phyloP scores from a whole-genome alignment of 2,113 vertebrate species.

The Psilopogon haemacephalus region DNA sequence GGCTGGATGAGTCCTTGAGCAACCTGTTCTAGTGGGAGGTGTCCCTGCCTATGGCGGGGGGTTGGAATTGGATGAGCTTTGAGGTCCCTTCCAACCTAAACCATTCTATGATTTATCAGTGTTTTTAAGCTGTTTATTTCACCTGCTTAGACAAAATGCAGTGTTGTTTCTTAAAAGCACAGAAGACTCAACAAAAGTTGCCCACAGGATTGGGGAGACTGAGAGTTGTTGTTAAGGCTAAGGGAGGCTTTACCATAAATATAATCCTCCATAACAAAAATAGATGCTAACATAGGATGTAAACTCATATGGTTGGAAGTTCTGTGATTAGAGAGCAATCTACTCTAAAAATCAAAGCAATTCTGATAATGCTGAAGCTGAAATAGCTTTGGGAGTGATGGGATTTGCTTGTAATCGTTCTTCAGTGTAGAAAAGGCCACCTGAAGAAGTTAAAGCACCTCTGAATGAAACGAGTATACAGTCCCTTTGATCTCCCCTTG shows the following conservation, averaged over 20 bases:
- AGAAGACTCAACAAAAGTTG: background rate
- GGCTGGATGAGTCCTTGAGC: no score
- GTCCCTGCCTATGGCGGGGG: no score
- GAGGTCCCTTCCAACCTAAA: no score
- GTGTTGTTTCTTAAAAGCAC: background rate
- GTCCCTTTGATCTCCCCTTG: slow-evolving; percentile 4
- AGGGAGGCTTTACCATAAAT: background rate
- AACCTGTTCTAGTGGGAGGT: no score
- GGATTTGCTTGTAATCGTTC: slow-evolving; percentile 4
- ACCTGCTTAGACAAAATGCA: background rate
- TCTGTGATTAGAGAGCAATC: background rate
- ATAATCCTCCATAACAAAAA: background rate
- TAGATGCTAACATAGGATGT: background rate
- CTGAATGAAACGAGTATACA: background rate
- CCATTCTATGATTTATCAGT: background rate
- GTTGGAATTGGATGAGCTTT: no score
- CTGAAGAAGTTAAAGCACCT: background rate
- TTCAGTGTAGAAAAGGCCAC: background rate
- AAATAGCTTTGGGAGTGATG: background rate
- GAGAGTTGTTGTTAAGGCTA: background rate
- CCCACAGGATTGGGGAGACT: background rate
- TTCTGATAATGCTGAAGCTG: background rate
- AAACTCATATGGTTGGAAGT: background rate
- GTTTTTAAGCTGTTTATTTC: background rate
- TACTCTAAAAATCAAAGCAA: background rate